A percentile compares a stretch with the other conserved stretches of the same genome.
Conservation (phyloP, 1,140 invertebrate species). For the Fopius arisanus region DNA sequence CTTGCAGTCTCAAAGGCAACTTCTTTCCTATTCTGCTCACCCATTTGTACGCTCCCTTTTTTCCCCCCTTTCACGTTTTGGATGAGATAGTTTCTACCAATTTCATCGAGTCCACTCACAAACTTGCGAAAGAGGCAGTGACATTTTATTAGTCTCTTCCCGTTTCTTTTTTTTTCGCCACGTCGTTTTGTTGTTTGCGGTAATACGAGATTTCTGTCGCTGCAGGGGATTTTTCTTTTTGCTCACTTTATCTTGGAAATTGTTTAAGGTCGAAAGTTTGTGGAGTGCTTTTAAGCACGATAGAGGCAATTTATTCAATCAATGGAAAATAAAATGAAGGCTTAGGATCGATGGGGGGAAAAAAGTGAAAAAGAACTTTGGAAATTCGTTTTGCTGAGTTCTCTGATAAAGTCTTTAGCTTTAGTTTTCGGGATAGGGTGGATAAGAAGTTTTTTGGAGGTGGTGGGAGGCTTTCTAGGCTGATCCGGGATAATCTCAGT, state of each 20-base stretch:
- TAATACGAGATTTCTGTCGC: not conserved
- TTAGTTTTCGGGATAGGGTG: not conserved
- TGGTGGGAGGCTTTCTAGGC: not conserved
- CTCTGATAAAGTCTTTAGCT: slow-evolving; percentile 18
- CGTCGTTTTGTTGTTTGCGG: not conserved
- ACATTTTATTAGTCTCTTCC: slow-evolving; percentile 1
- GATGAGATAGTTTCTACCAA: slow-evolving; percentile 27
- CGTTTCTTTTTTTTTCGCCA: not conserved
- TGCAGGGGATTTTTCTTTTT: not conserved
- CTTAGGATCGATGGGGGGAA: not conserved
- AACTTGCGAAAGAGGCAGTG: slow-evolving; percentile 6
- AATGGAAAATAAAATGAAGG: not conserved
- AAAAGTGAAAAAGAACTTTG: not conserved
- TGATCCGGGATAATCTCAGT: slow-evolving; percentile 33
- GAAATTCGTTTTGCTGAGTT: slow-evolving; percentile 17
- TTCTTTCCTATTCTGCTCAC: slow-evolving; percentile 14
- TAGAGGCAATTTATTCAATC: slow-evolving; percentile 4
- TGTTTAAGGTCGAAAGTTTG: not conserved
- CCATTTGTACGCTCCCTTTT: not conserved
- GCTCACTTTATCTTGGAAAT: not conserved
- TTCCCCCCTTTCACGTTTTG: not conserved
- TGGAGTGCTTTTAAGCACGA: slow-evolving; percentile 1
- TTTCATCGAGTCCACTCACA: slow-evolving; percentile 14
- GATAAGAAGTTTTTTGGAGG: slow-evolving; percentile 22
- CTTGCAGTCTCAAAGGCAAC: slow-evolving; percentile 35